phyloP scores from a whole-genome alignment of 1,140 invertebrate genomes.

The Lordiphosa mommai region DNA sequence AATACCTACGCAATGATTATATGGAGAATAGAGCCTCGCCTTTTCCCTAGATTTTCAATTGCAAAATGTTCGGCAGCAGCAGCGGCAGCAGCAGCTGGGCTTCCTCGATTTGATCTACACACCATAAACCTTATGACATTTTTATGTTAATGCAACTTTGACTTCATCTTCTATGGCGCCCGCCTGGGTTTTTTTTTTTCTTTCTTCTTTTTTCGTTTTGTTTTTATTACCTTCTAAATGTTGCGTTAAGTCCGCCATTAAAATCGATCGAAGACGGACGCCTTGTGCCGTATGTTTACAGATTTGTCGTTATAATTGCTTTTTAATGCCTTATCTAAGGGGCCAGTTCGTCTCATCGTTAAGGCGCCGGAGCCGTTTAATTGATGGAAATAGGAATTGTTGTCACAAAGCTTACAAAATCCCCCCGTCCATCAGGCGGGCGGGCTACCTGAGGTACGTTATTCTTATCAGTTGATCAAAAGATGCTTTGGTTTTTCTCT shows the following conservation, averaged over 20 bases:
- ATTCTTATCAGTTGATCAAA: conserved; percentile 47
- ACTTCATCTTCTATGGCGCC: conserved; percentile 25
- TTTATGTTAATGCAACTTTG: conserved; percentile 77
- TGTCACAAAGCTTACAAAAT: too few relatives aligned
- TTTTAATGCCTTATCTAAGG: conserved; percentile 77
- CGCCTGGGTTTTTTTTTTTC: background rate
- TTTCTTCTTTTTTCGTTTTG: too few relatives aligned
- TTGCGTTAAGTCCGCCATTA: conserved; percentile 77
- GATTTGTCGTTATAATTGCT: conserved; percentile 79
- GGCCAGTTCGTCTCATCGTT: conserved; percentile 16
- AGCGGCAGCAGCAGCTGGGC: background rate
- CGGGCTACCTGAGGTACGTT: conserved; percentile 6
- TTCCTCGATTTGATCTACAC: conserved; percentile 39
- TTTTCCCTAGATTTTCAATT: conserved; percentile 28
- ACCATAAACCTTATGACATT: conserved; percentile 74
- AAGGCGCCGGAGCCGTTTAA: conserved; percentile 4
- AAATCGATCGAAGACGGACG: conserved; percentile 38
- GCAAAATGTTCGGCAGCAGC: conserved; percentile 56
- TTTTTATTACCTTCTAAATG: conserved; percentile 78
- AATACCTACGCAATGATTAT: conserved; percentile 22
- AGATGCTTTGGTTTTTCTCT: background rate
- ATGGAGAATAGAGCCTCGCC: background rate
- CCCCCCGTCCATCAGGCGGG: too few relatives aligned
- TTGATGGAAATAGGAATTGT: too few relatives aligned
- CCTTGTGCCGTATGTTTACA: conserved; percentile 74